Evolutionary conservation across 2,113 vertebrate species (phyloP).

Genomic region (Seriola rivoliana): DNA sequence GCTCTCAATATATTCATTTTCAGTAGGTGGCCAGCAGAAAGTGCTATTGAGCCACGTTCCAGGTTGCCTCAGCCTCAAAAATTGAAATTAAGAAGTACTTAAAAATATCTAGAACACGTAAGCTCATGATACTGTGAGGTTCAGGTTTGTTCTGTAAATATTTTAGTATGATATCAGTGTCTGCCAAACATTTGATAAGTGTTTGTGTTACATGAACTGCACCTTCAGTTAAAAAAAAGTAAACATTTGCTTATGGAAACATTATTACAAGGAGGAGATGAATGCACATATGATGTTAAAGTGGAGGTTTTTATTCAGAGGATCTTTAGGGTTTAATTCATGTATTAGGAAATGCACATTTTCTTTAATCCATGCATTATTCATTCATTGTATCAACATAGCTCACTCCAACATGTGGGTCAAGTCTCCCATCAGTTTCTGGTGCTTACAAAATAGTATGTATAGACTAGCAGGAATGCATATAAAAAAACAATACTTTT

Average conservation of each 20-base stretch:
- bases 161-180: no score
- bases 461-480: no score
- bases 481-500: not conserved
- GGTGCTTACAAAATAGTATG: not conserved
- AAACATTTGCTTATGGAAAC: not conserved
- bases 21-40: constrained; percentile 1
- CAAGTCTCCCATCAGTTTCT: not conserved
- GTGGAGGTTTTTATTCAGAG: not conserved
- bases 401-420: not conserved
- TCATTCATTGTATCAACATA: not conserved
- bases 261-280: not conserved
- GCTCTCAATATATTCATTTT: not conserved
- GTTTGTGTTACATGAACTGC: not conserved
- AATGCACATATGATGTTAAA: not conserved
- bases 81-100: no score
- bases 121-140: no score
- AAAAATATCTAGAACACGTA: not conserved
- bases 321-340: not conserved
- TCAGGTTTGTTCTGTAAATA: not conserved
- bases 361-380: not conserved
- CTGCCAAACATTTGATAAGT: not conserved
- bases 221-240: not conserved
- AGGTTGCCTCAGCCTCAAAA: no score
- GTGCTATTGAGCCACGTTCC: not conserved
- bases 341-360: not conserved